These are phyloP conservation scores for Cavia porcellus DNA, from an alignment of 2,113 vertebrate genomes.

Conservation along the genomic window DNA sequence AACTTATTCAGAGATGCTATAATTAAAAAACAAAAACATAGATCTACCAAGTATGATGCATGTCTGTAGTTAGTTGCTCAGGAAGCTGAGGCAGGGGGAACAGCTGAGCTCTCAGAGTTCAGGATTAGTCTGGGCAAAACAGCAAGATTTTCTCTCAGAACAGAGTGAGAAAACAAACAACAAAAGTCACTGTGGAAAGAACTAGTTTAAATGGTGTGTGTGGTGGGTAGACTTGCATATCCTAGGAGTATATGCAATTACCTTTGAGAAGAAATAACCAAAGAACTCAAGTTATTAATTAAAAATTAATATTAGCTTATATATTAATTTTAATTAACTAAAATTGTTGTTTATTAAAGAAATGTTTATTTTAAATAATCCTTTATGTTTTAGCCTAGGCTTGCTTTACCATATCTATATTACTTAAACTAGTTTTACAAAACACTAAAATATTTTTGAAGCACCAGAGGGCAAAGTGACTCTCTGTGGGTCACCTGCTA, in stretches of 20 bases:
- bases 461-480: not conserved
- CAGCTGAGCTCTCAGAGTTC: not conserved
- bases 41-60: not conserved
- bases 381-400: constrained; percentile 29
- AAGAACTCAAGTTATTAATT: not conserved
- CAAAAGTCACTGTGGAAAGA: not conserved
- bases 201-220: not conserved
- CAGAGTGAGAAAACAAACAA: not conserved
- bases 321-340: constrained; percentile 24
- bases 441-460: constrained; percentile 24
- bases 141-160: not conserved
- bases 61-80: not conserved
- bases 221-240: not conserved
- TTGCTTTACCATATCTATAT: constrained; percentile 39
- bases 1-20: not conserved
- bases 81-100: not conserved
- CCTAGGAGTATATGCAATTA: not conserved
- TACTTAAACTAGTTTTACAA: constrained; percentile 10
- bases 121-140: not conserved
- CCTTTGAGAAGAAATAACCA: constrained; percentile 50
- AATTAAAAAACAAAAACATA: not conserved
- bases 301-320: constrained; percentile 19
- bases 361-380: constrained; percentile 44
- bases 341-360: constrained; percentile 11
- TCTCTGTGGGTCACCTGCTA: not conserved